phyloP scores from a whole-genome alignment of 1,140 invertebrate species.

The Sycophila sp. region DNA sequence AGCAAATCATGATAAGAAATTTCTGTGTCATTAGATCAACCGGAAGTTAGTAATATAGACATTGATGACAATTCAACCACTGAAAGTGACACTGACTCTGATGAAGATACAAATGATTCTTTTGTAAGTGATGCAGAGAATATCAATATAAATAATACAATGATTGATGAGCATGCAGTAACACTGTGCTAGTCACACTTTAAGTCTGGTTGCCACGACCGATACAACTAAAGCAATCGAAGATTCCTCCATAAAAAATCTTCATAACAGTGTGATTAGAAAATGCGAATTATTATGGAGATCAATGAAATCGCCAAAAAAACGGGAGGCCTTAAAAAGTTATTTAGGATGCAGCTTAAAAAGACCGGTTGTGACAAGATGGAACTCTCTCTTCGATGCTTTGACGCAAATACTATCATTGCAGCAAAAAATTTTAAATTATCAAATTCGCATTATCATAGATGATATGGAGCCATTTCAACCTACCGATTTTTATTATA shows the following conservation, averaged over 20 bases:
- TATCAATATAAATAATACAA: neutral
- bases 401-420: constrained; percentile 19
- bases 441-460: neutral
- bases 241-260: neutral
- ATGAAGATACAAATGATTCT: constrained; percentile 3
- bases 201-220: constrained; percentile 7
- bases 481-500: constrained; percentile 22
- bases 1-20: too few relatives aligned
- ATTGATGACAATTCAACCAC: neutral
- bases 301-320: constrained; percentile 3
- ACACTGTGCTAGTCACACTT: constrained; percentile 2
- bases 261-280: neutral
- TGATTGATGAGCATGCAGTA: neutral
- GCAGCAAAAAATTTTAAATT: constrained; percentile 15
- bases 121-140: neutral
- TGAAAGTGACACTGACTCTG: neutral
- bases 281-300: constrained; percentile 30
- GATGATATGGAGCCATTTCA: neutral
- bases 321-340: neutral
- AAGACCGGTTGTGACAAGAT: constrained; percentile 20
- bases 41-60: neutral
- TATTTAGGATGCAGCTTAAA: neutral
- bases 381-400: constrained; percentile 29
- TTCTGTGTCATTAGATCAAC: too few relatives aligned
- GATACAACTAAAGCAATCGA: constrained; percentile 8